Percentiles rank a stretch among this genome's conserved stretches.
phyloP scores from a whole-genome alignment of 2,113 vertebrate genomes.

The human (Homo sapiens) region DNA sequence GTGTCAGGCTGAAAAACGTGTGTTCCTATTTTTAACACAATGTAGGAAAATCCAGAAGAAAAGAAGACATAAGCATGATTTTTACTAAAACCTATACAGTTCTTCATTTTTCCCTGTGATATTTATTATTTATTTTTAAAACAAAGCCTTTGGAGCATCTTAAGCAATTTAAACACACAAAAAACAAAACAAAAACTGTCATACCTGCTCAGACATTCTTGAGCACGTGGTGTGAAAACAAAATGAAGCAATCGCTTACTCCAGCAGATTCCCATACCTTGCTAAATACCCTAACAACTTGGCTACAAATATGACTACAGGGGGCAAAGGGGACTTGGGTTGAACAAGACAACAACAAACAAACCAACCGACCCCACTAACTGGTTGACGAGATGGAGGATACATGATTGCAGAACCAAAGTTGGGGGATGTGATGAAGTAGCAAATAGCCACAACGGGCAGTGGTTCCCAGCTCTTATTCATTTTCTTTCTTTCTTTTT shows the following conservation, averaged over 20 bases:
- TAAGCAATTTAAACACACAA: not conserved
- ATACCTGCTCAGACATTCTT: not conserved
- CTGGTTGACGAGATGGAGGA: not conserved
- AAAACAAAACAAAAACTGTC: not conserved
- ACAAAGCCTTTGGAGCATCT: not conserved
- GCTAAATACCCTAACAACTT: not conserved
- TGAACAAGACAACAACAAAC: not conserved
- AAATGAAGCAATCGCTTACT: not conserved
- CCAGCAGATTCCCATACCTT: not conserved
- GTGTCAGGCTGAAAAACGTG: constrained; percentile 41
- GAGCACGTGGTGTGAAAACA: not conserved
- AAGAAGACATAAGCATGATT: constrained; percentile 25
- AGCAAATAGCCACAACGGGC: not conserved
- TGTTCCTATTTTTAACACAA: constrained; percentile 59
- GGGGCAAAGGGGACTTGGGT: not conserved
- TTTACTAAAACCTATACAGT: not conserved
- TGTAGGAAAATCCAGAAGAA: constrained; percentile 53
- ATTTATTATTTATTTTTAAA: constrained; percentile 36
- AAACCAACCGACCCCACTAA: not conserved
- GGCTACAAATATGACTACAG: not conserved
- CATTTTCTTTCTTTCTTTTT: not conserved
- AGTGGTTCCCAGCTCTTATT: not conserved
- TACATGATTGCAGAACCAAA: not conserved
- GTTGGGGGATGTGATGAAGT: not conserved
- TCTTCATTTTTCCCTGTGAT: constrained; percentile 6